A percentile compares a stretch with the other conserved stretches of the same genome.
phyloP scores from a whole-genome alignment of 2,113 vertebrate species.

The Petromus typicus region DNA sequence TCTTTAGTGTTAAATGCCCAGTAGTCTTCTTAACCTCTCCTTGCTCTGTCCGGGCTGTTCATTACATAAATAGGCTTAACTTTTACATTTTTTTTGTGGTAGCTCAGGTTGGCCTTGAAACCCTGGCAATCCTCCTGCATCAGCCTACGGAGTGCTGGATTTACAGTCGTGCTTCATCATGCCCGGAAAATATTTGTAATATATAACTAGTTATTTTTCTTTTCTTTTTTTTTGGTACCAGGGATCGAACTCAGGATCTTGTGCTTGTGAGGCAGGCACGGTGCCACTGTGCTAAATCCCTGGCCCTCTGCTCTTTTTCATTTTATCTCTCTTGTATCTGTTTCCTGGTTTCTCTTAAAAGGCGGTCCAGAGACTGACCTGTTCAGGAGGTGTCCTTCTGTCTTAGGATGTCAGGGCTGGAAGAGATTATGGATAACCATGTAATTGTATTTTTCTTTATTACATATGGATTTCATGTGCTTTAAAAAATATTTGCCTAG shows the following conservation, averaged over 20 bases:
- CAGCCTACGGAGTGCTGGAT: no score
- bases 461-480: neutral
- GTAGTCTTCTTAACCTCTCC: neutral
- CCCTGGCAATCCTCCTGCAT: no score
- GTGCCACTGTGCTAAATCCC: no score
- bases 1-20: neutral
- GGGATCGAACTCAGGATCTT: no score
- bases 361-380: neutral
- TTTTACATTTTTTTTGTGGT: neutral
- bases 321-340: neutral
- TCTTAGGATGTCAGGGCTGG: neutral
- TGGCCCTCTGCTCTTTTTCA: neutral
- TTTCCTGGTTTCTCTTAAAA: neutral
- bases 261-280: no score
- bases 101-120: no score
- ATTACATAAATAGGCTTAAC: neutral
- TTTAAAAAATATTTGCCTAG: neutral
- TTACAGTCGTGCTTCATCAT: no score
- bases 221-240: no score
- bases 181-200: no score
- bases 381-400: neutral
- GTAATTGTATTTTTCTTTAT: neutral
- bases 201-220: no score
- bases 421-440: neutral
- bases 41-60: neutral